Evolutionary conservation across 1,140 invertebrate species (phyloP), one percentile per base, ranked within the genome.

Genomic region (Protaetia brevitarsis): DNA sequence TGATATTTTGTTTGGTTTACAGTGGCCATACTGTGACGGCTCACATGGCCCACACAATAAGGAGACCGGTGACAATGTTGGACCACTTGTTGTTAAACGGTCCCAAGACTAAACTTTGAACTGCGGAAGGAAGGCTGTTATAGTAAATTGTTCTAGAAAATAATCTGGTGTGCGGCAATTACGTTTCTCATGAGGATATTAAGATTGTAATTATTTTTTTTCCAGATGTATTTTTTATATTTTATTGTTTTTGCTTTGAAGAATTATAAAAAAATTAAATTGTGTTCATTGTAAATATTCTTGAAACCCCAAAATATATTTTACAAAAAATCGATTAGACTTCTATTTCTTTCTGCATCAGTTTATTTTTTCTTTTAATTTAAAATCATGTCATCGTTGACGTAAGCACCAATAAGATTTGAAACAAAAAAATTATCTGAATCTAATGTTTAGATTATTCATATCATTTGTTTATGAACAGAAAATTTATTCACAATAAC

Each of bases 1-100:
- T 19, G 51, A 34, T 37, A 62, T 37, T 66, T 19, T 62, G n/a
- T n/a, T n/a, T n/a, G n/a, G n/a, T n/a, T 73, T 76, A 28, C 79
- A 97, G 93, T 98, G 96, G 87, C 96, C 96, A 7, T 95, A 96
- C 73, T 98, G 96, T 79, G 96, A 98, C 84, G 96, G 96, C 28
- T 80, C 88, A 70, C 96, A 98, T 81, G 92, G 85, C 58, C 74
- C 82, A 61, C 93, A 97, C 79, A 99, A 98, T 76, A 86, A 89
- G 69, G 83, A 81, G 51, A 90, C 87, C 10, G 89, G 92, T 1
- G 96, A 99, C 78, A 99, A 99, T 82, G 88, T 95, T 66, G 96
- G 96, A 19, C 96, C 96, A 1, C 85, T 96, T 26, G 82, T 92
- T 30, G 77, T 90, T 6, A 74, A 76, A 29, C 57, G 57, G 30